Conservation (phyloP, 2,797 vertebrate species). For the Emys orbicularis region DNA sequence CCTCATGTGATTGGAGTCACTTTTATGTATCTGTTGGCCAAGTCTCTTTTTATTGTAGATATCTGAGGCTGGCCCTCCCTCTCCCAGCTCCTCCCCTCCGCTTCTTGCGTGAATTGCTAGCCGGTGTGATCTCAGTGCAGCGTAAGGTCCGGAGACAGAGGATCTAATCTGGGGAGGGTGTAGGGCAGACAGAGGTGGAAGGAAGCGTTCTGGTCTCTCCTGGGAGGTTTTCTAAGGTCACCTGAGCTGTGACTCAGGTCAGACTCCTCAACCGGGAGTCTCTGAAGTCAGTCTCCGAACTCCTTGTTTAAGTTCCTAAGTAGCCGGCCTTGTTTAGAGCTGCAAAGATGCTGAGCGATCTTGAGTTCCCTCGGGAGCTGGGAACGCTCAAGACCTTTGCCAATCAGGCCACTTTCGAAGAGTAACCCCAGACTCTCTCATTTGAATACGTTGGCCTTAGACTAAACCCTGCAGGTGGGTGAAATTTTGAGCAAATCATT, state of each 20-base stretch:
- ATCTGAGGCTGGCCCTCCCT: background rate
- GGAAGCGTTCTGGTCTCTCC: background rate
- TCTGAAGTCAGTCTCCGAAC: background rate
- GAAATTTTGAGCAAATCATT: background rate
- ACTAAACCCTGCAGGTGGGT: background rate
- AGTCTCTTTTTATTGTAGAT: background rate
- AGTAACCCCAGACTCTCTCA: background rate
- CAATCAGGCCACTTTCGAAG: background rate
- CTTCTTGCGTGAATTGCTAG: background rate
- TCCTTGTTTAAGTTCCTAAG: background rate
- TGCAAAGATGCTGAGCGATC: background rate
- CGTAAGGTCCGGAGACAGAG: background rate
- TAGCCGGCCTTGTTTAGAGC: background rate
- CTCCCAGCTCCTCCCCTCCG: background rate
- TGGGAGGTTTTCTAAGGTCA: background rate
- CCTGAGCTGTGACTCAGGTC: background rate
- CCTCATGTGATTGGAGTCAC: background rate
- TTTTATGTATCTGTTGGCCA: background rate
- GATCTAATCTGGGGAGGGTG: background rate
- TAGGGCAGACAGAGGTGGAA: too few species aligned
- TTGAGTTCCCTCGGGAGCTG: background rate
- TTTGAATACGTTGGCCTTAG: rapidly evolving
- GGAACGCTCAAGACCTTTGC: background rate
- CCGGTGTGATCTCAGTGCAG: background rate
- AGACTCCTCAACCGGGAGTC: background rate